These are phyloP conservation scores for Xylophagus ater DNA, from an alignment of 2,888 invertebrate genomes.

Conservation along the genomic window DNA sequence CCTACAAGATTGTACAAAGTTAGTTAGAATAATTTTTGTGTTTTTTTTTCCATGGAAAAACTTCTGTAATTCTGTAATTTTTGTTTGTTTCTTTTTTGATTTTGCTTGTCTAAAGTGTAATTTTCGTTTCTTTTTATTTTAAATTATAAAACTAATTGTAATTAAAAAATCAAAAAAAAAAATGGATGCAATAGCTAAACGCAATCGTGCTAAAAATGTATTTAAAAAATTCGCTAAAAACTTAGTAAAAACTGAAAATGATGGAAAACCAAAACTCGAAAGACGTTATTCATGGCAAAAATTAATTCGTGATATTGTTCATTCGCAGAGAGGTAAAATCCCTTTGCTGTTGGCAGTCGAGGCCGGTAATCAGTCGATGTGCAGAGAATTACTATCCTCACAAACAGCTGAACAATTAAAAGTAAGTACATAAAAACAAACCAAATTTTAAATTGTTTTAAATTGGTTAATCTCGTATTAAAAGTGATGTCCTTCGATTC, in stretches of 20 bases:
- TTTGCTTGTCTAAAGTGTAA: too few species aligned
- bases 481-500: too few species aligned
- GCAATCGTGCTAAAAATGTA: constrained; percentile 17
- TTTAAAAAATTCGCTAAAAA: constrained; percentile 42
- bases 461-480: too few species aligned
- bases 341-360: constrained; percentile 89
- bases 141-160: too few species aligned
- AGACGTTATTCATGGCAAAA: constrained; percentile 40
- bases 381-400: constrained; percentile 79
- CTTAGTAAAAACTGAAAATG: constrained; percentile 27
- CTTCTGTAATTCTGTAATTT: too few species aligned
- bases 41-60: too few species aligned
- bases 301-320: constrained; percentile 46
- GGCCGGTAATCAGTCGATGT: constrained; percentile 91
- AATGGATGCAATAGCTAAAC: constrained; percentile 6
- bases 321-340: constrained; percentile 78
- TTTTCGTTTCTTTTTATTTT: too few species aligned
- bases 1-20: too few species aligned
- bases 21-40: too few species aligned
- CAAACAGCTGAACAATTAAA: constrained; percentile 81
- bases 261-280: constrained; percentile 19
- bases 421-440: constrained; percentile 35
- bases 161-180: too few species aligned
- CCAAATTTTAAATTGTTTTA: too few species aligned
- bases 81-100: too few species aligned